Conservation (phyloP, 2,888 invertebrate genomes). For the Sympetrum striolatum region DNA sequence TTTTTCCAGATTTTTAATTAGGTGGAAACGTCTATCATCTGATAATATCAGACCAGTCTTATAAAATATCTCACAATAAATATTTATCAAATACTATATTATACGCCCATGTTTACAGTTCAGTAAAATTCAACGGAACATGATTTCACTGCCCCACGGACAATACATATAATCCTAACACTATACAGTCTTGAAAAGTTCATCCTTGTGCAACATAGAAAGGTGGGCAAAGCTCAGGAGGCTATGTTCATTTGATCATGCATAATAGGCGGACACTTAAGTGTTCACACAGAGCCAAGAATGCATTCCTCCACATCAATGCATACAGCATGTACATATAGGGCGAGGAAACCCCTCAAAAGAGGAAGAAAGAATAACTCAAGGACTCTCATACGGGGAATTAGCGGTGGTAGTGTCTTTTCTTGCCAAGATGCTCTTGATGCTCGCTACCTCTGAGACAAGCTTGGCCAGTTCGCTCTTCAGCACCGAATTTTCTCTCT, state of each 20-base stretch:
- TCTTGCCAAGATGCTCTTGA: constrained; percentile 66
- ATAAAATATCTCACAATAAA: constrained; percentile 36
- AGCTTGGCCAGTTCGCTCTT: constrained; percentile 86
- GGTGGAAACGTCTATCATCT: not conserved
- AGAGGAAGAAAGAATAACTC: not conserved
- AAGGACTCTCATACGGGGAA: constrained; percentile 8
- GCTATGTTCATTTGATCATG: not conserved
- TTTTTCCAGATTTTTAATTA: not conserved
- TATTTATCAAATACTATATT: constrained; percentile 3
- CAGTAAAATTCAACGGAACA: constrained; percentile 18
- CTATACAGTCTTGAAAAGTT: constrained; percentile 31
- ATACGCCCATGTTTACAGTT: constrained; percentile 3
- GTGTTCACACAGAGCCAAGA: constrained; percentile 5
- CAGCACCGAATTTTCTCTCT: constrained; percentile 67
- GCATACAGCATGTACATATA: constrained; percentile 7
- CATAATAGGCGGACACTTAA: not conserved
- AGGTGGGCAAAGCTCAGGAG: constrained; percentile 19
- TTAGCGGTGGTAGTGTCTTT: constrained; percentile 47
- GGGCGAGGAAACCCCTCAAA: not conserved
- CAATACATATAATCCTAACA: not conserved
- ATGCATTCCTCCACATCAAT: not conserved
- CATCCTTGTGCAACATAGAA: constrained; percentile 31
- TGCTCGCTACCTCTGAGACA: constrained; percentile 88
- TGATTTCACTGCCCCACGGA: not conserved
- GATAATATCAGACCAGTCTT: constrained; percentile 26